Base-by-base conservation (phyloP, 1,140 invertebrate genomes). In the Meloidogyne floridensis region DNA sequence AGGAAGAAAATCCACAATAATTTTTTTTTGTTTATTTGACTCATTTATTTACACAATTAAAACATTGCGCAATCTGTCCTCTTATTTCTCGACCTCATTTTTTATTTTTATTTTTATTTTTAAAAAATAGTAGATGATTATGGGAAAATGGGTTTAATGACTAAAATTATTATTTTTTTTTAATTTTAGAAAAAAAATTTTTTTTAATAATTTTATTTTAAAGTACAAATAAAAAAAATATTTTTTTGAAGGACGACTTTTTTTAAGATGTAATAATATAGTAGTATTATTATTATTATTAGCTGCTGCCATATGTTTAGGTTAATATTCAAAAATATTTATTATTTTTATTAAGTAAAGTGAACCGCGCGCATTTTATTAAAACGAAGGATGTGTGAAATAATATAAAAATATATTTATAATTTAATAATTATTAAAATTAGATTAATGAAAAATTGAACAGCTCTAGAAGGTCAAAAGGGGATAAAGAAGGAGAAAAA, bases 181-280 rank as follows among this genome's bases (percentile, higher is more conserved):
- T n/a, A 59, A 59, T 15, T 15, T 15, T 4, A 59, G 6, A 65
- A 65, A 65, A 65, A 65, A 65, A 65, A n/a, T 65, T n/a, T 65
- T n/a, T n/a, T 65, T 65, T n/a, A 65, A 65, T 65, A 65, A 65
- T 65, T 65, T 8, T n/a, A 65, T 65, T 65, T 65, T 65, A 65
- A 65, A 65, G n/a, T n/a, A n/a, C 10, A 18, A 3, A 59, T 15
- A 59, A 15, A 7, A 59, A 4, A n/a, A 65, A 15, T 59, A 59
- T 32, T 32, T 32, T 32, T n/a, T 65, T 65, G 59, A 65, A 65
- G 59, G 59, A n/a, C 59, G n/a, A 59, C 2, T 56, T 59, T 59
- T n/a, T 65, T 65, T 1, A 47, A 47, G 59, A 18, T 65, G 59
- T 65, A 65, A 65, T 65, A 65, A 65, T 65, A 65, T n/a, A n/a